Percentiles rank a stretch among this genome's conserved stretches.
Conservation (phyloP, 2,888 invertebrate species). For the Drosophila rubida region DNA sequence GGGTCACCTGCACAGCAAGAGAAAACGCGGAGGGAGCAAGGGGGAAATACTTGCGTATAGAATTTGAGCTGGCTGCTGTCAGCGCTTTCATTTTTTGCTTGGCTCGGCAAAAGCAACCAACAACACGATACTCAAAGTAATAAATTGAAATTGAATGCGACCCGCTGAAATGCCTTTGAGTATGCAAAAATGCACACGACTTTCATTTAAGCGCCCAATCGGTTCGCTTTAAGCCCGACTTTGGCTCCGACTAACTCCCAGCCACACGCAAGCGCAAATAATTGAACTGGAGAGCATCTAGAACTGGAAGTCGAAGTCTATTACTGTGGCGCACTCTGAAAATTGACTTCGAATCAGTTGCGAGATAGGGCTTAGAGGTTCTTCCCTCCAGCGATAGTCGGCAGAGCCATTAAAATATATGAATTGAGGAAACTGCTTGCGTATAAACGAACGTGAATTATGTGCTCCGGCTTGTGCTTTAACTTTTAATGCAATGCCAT, state of each 20-base stretch:
- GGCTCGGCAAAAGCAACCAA: conserved; percentile 20
- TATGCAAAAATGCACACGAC: background rate
- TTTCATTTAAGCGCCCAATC: background rate
- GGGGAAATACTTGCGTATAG: conserved; percentile 1
- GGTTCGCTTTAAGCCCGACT: background rate
- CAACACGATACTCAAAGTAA: conserved; percentile 42
- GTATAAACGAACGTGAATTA: conserved; percentile 14
- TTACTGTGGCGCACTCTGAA: no score
- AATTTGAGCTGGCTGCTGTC: conserved; percentile 27
- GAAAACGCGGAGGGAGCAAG: background rate
- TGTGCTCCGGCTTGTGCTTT: conserved; percentile 21
- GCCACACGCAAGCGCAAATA: no score
- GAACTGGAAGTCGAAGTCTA: no score
- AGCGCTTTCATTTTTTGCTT: conserved; percentile 19
- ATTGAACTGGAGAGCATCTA: no score
- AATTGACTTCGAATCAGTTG: background rate
- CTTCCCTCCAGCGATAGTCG: no score
- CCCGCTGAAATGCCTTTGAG: conserved; percentile 28
- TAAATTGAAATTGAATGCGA: conserved; percentile 45
- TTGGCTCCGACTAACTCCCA: background rate
- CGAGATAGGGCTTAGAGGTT: no score
- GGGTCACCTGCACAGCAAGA: conserved; percentile 1
- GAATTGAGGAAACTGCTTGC: conserved; percentile 3
- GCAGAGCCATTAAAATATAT: background rate
- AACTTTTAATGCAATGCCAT: conserved; percentile 42